A percentile compares a stretch with the other conserved stretches of the same genome.
Evolutionary conservation across 2,888 invertebrate species (phyloP).

Genomic region (Trilocha varians): DNA sequence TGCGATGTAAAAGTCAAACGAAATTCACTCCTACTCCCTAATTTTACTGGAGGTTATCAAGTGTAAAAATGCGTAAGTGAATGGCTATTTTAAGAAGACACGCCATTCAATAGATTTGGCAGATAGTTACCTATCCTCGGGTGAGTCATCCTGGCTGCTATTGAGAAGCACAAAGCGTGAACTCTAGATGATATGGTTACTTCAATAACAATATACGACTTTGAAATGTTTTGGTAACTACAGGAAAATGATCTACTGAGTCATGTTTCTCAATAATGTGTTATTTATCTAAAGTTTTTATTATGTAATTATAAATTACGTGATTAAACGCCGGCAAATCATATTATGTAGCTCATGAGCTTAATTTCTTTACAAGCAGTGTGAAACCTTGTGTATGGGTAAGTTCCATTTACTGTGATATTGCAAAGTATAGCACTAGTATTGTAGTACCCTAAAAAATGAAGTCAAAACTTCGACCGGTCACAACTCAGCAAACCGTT

Average conservation of each 20-base stretch:
- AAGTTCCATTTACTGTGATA: too few species aligned
- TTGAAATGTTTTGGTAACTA: constrained; percentile 1
- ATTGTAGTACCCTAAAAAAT: too few species aligned
- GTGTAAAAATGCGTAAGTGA: neutral
- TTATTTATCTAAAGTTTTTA: neutral
- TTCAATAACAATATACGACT: constrained; percentile 3
- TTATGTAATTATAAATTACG: too few species aligned
- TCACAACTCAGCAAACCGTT: too few species aligned
- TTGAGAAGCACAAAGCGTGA: constrained; percentile 35
- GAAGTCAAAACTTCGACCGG: too few species aligned
- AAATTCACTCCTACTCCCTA: constrained; percentile 10
- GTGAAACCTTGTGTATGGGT: too few species aligned
- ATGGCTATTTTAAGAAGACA: constrained; percentile 20
- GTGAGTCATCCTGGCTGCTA: constrained; percentile 44
- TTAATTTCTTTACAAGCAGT: too few species aligned
- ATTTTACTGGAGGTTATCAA: constrained; percentile 3
- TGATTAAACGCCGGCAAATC: too few species aligned
- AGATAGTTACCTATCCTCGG: constrained; percentile 19
- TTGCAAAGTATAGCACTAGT: too few species aligned
- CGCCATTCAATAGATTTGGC: constrained; percentile 31
- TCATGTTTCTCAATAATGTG: neutral
- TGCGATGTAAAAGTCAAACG: constrained; percentile 18
- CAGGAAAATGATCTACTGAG: neutral
- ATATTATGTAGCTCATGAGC: too few species aligned
- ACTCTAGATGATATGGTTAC: constrained; percentile 16